Evolutionary conservation across 1,140 invertebrate species (phyloP), one percentile per base, ranked within the genome.

Genomic region (Bradynema listronoti): DNA sequence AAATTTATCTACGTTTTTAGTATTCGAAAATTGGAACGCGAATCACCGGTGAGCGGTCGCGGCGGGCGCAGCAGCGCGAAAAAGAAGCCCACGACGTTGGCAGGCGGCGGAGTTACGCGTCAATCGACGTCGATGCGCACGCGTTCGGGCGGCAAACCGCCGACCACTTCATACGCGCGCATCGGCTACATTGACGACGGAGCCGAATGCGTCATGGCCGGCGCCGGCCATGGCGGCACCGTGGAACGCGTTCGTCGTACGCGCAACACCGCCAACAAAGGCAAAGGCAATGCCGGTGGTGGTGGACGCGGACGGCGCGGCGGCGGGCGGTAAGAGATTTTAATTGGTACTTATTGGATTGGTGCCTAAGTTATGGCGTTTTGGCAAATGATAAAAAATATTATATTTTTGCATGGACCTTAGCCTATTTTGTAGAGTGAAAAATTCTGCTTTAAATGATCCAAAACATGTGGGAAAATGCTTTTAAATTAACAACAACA

Each of bases 81-180:
- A 25, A 61, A 61, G 24, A 30, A 43, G 56, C 32, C 59, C 11
- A 33, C 25, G 1, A 19, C 56, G 3, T n/a, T n/a, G n/a, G n/a
- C n/a, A n/a, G n/a, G n/a, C n/a, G n/a, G n/a, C n/a, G 7, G 9
- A 4, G 16, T 61, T 5, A 33, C 24, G 27, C 34, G 57, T 4
- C 57, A 55, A 29, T 19, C 56, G 24, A 34, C 59, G 11, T 25
- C 52, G 47, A 61, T 61, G 59, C 19, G 49, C 19, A 61, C 59
- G 22, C 59, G 59, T 43, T 61, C 59, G 1, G 50, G 50, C 22
- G 59, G 59, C 1, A 61, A 61, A 27, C 59, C 59, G 7, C 59
- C 59, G 25, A 19, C 56, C 3, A 36, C 49, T 16, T 63, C 58
- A 6, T 61, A 61, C 7, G 49, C 56, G 27, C n/a, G 59, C 27